Conservation (phyloP, 2,113 vertebrate species). For the Neolamprologus longior region DNA sequence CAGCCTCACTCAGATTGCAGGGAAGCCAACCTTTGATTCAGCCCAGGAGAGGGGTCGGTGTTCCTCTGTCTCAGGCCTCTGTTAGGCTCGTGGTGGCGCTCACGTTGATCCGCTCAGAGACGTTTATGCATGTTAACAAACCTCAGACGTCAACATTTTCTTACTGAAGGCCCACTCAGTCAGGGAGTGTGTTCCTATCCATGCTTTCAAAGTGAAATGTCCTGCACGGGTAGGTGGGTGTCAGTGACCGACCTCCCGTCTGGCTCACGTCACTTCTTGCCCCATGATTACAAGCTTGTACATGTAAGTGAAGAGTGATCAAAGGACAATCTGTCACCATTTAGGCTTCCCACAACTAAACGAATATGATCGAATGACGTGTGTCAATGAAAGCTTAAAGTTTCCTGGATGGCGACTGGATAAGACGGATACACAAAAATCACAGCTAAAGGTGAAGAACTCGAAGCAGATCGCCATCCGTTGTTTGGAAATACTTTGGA, state of each 20-base stretch:
- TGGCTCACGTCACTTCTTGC: background rate
- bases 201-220: background rate
- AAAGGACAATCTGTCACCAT: background rate
- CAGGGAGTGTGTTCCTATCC: background rate
- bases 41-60: too few species aligned
- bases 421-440: background rate
- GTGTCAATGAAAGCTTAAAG: background rate
- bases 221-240: background rate
- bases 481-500: background rate
- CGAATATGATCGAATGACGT: background rate
- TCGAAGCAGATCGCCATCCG: rapidly evolving
- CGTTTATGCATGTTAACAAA: background rate
- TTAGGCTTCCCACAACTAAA: background rate
- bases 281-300: background rate
- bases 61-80: rapidly evolving
- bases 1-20: background rate
- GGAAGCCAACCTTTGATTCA: background rate
- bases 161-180: background rate
- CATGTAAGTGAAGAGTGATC: background rate
- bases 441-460: background rate
- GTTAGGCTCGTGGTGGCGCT: background rate
- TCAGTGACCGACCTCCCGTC: background rate
- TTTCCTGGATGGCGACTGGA: background rate
- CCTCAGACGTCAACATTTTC: rapidly evolving
- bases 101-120: background rate